phyloP scores from a whole-genome alignment of 2,888 invertebrate genomes.

The Drosophila lacicola region DNA sequence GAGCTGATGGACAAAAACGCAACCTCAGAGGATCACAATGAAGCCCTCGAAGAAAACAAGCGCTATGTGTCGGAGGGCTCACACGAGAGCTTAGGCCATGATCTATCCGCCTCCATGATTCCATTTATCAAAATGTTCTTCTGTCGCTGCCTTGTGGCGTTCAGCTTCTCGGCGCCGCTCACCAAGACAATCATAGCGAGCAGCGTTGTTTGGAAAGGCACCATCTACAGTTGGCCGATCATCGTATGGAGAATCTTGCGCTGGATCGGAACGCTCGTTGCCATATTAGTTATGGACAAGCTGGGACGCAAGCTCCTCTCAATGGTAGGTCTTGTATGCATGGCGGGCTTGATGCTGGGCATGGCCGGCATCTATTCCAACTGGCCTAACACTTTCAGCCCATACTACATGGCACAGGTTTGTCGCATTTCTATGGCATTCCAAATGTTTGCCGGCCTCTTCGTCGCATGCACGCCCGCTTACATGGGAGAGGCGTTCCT shows the following conservation, averaged over 20 bases:
- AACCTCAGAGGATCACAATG: conserved; percentile 22
- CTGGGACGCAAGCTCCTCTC: conserved; percentile 66
- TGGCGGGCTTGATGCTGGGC: conserved; percentile 67
- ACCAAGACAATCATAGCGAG: conserved; percentile 45
- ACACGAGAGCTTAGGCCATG: conserved; percentile 33
- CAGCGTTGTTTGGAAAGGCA: background rate
- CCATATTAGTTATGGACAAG: conserved; percentile 58
- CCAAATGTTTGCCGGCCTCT: conserved; percentile 75
- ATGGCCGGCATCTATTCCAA: conserved; percentile 57
- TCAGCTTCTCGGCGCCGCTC: conserved; percentile 77
- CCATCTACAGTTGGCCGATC: conserved; percentile 53
- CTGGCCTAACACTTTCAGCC: conserved; percentile 1
- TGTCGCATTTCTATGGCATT: conserved; percentile 59
- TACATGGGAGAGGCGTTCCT: conserved; percentile 81
- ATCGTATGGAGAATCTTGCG: conserved; percentile 64
- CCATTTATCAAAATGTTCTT: conserved; percentile 73
- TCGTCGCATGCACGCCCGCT: conserved; percentile 66
- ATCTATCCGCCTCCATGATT: conserved; percentile 44
- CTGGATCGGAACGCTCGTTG: conserved; percentile 56
- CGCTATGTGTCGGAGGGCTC: conserved; percentile 62
- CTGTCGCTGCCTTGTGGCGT: conserved; percentile 72
- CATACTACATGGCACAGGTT: conserved; percentile 46
- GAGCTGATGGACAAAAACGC: conserved; percentile 46
- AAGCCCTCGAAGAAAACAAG: conserved; percentile 57
- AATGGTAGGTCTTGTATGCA: conserved; percentile 55